Percentiles rank a stretch among this genome's conserved stretches.
Evolutionary conservation across 2,113 vertebrate genomes (phyloP).

Genomic region (Marmota monax): DNA sequence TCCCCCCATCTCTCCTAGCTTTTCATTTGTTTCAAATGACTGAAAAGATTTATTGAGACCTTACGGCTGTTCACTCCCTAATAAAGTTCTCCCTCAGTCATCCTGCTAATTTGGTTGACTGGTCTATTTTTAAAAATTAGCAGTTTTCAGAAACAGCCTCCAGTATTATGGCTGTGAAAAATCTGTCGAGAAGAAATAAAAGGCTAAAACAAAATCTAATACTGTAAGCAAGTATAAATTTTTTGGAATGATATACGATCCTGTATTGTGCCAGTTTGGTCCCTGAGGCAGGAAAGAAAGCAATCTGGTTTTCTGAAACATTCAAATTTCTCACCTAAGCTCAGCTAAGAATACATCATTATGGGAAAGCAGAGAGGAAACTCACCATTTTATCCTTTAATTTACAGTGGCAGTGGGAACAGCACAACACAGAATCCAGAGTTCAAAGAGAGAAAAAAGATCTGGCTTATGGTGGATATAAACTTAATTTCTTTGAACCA

Average conservation of each 20-base stretch:
- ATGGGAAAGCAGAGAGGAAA: slow-evolving; percentile 69
- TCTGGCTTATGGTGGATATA: slow-evolving; percentile 66
- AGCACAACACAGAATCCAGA: slow-evolving; percentile 66
- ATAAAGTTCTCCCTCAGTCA: slow-evolving; percentile 80
- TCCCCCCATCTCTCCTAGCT: slow-evolving; percentile 49
- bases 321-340: slow-evolving; percentile 74
- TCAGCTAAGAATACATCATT: slow-evolving; percentile 74
- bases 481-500: slow-evolving; percentile 77
- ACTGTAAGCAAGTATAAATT: slow-evolving; percentile 80
- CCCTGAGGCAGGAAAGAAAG: slow-evolving; percentile 73
- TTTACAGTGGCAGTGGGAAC: slow-evolving; percentile 73
- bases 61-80: slow-evolving; percentile 72
- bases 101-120: slow-evolving; percentile 82
- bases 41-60: slow-evolving; percentile 74
- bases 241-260: slow-evolving; percentile 67
- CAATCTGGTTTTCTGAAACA: slow-evolving; percentile 73
- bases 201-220: slow-evolving; percentile 77
- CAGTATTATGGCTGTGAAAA: slow-evolving; percentile 82
- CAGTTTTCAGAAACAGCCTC: slow-evolving; percentile 82
- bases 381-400: slow-evolving; percentile 77
- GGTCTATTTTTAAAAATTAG: slow-evolving; percentile 80
- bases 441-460: slow-evolving; percentile 71
- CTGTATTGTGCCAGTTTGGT: slow-evolving; percentile 45
- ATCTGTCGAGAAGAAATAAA: slow-evolving; percentile 79
- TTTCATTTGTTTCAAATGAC: slow-evolving; percentile 76